Base-by-base conservation (phyloP, 2,113 vertebrate species). In the Ptychochromis oligacanthus region DNA sequence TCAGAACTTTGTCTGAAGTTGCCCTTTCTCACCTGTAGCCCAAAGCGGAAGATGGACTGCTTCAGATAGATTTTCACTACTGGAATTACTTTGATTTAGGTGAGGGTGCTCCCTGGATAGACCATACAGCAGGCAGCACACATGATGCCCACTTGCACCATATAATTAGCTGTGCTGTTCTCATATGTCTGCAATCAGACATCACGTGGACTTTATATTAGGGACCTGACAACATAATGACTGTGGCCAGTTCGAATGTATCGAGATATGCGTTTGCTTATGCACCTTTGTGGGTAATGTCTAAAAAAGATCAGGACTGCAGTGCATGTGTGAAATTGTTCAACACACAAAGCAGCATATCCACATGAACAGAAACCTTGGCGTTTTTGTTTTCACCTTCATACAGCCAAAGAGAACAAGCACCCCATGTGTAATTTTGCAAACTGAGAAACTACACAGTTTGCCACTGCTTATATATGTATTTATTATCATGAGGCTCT, bases 381-480 rank as follows among this genome's bases (percentile, higher is more conserved):
- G n/a, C n/a, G n/a, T n/a, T 43, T 43, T 43, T 11, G 3, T 12
- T 12, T 43, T 43, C 40, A 43, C 40, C 40, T 43, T 43, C 40
- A 43, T 43, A 4, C 10, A 43, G 13, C 4, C 40, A 43, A 43
- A 43, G 40, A 38, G 36, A 7, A 38, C 36, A 8, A 38, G 5
- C 13, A 49, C 49, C 17, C 49, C 17, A 52, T 46, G 6, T 49
- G 46, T 17, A 49, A 49, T 15, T 46, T 3, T 46, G 12, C 43
- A 46, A 46, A 15, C 3, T 49, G 14, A 49, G 43, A 49, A 46
- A 70, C 10, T 0, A 38, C n/a, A 38, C 10, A 43, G 52, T 57
- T 20, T n/a, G 43, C 52, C 65, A 0, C 65, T 52, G 65, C 0
- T 31, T 2, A 52, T 20, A n/a, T n/a, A n/a, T n/a, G n/a, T n/a